Evolutionary conservation across 2,113 vertebrate species (phyloP).

Genomic region (Sminthopsis crassicaudata): DNA sequence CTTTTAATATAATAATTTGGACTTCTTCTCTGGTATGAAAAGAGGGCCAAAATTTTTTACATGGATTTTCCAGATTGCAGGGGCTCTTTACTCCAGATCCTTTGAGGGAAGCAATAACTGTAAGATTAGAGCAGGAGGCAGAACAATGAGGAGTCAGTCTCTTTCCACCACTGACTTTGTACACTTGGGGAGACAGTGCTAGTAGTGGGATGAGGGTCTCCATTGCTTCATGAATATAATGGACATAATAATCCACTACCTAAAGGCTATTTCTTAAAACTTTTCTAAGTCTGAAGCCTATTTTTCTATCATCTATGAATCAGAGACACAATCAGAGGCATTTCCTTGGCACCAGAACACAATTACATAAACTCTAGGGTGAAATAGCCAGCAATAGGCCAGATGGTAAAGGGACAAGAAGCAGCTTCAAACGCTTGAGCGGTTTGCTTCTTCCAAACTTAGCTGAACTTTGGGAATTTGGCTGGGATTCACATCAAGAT

Average conservation of each 20-base stretch:
- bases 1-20: neutral
- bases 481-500: neutral
- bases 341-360: neutral
- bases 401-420: neutral
- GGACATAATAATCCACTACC: neutral
- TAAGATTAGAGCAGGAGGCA: neutral
- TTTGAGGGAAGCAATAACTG: neutral
- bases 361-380: neutral
- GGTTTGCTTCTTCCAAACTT: neutral
- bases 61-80: neutral
- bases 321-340: slow-evolving; percentile 10
- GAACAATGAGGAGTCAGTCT: neutral
- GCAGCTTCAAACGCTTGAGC: neutral
- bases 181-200: neutral
- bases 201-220: neutral
- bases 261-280: neutral
- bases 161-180: neutral
- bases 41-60: neutral
- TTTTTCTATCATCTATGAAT: neutral
- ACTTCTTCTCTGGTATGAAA: neutral
- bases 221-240: neutral
- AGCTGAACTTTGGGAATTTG: slow-evolving; percentile 14
- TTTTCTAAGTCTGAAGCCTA: neutral
- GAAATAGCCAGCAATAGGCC: neutral
- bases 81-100: neutral